Evolutionary conservation across 2,797 vertebrate genomes (phyloP).

Genomic region (Leptatherina wallacei): DNA sequence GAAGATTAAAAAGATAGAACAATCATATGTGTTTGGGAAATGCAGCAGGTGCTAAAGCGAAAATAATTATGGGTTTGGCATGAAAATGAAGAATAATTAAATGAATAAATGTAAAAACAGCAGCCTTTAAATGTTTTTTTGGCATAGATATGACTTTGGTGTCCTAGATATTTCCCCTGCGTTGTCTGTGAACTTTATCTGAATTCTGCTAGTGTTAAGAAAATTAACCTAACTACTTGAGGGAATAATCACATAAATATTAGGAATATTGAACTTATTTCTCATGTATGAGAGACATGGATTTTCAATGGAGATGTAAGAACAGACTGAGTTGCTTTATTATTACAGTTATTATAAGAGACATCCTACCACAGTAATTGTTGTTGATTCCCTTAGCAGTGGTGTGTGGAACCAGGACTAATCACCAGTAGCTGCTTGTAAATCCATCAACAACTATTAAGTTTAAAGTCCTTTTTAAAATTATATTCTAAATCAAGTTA

Average conservation of each 20-base stretch:
- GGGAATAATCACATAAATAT: conserved; percentile 20
- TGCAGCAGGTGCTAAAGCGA: conserved; percentile 84
- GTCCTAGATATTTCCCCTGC: conserved; percentile 74
- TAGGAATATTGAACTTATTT: conserved; percentile 28
- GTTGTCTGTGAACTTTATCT: conserved; percentile 65
- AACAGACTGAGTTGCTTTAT: neutral
- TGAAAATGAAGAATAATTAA: conserved; percentile 83
- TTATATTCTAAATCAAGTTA: neutral
- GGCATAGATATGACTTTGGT: conserved; percentile 63
- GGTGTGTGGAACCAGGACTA: neutral
- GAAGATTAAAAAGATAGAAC: conserved; percentile 67
- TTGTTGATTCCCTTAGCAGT: conserved; percentile 1
- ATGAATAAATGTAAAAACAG: conserved; percentile 87
- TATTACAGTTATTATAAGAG: neutral
- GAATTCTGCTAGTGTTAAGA: conserved; percentile 66
- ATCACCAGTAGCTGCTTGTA: neutral
- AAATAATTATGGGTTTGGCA: conserved; percentile 84
- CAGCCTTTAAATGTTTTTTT: conserved; percentile 78
- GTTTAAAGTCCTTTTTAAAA: neutral
- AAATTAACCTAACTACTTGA: conserved; percentile 45
- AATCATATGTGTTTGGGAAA: conserved; percentile 55
- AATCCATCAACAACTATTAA: neutral
- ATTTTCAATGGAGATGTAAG: conserved; percentile 19
- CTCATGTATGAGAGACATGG: conserved; percentile 27
- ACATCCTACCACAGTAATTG: neutral